Base-by-base conservation (phyloP, 2,113 vertebrate genomes). In the Pica pica region DNA sequence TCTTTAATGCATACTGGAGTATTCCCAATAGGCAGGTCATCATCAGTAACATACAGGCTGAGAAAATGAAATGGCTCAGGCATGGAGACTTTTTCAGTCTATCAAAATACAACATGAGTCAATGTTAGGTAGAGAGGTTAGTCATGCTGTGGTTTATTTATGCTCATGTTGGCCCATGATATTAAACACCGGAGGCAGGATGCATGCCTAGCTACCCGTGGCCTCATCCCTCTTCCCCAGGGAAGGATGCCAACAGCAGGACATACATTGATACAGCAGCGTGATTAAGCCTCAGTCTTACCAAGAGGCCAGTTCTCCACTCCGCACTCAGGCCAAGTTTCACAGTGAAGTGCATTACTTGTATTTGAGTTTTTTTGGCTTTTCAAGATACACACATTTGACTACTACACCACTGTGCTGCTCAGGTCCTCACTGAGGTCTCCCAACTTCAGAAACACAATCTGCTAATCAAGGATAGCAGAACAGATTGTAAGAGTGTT, bases 141-240 rank as follows among this genome's bases (percentile, higher is more conserved):
- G 59, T 95, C 91, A 95, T 3, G 6, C 64, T 87, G 57, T 13
- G 76, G 83, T 89, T 96, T 96, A 94, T 88, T 94, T 93, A 90
- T 2, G 15, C 47, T 91, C 33, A 9, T 3, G 4, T 3, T 79
- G 60, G 83, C 50, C 91, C 59, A n/a, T 41, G n/a, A 85, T 60
- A 90, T 46, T 61, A 73, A 79, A 64, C n/a, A 53, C 22, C 2
- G 13, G 44, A 83, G 55, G 52, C 52, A 64, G 35, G 67, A 56
- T 68, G 68, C 35, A 47, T 41, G 37, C 78, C 39, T 13, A 37
- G 42, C 59, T 47, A 50, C 39, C 35, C 6, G 18, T 13, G 37
- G 60, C 63, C 75, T 41, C 46, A 69, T 64, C 69, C 60, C 41
- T 56, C 73, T 70, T 4, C 10, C 17, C 8, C 6, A 5, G 16